Evolutionary conservation across 2,797 vertebrate species (phyloP), one percentile per base, ranked within the genome.

Genomic region (Phaenicophaeus curvirostris): DNA sequence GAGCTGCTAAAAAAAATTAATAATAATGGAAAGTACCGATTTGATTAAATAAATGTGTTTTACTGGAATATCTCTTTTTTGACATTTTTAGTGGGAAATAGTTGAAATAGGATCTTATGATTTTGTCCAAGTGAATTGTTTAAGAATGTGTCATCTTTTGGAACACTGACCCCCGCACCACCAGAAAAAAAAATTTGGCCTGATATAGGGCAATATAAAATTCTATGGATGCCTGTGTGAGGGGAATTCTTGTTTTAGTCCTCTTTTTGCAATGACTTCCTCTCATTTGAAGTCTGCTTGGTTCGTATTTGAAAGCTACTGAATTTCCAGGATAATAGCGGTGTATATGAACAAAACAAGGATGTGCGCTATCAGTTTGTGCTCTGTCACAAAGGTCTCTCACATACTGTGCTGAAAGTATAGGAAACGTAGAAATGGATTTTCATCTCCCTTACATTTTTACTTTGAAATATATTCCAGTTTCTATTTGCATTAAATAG

Each of bases 101-200:
- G 8, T 39, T 74, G 11, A 50, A 46, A 51, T 30, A 15, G 33
- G 80, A 11, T 62, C 61, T 89, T 74, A 9, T 67, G 33, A 41
- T 71, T 81, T 46, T 72, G 21, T 42, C 18, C 24, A 85, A 68
- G 28, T 67, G 5, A 75, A 53, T 78, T 92, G 9, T 18, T 71
- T 54, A 75, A 54, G 16, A 59, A 37, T 44, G n/a, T 17, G 16
- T 42, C 1, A 27, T 33, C 5, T 30, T 53, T 72, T 54, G 71
- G 13, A 44, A 25, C 6, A 11, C 27, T 13, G 3, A 1, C 8
- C 10, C 2, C 5, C 10, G 5, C 59, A 18, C 12, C 4, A 4
- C 1, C 30, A 53, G 53, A 55, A 55, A 55, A 44, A 46, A 28
- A 42, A 12, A 12, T 4, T 15, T 67, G 42, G 2, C 33, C 12